A percentile compares a stretch with the other conserved stretches of the same genome.
These are phyloP conservation scores for Panulirus ornatus DNA, from an alignment of 1,140 invertebrate genomes.

Conservation along the genomic window DNA sequence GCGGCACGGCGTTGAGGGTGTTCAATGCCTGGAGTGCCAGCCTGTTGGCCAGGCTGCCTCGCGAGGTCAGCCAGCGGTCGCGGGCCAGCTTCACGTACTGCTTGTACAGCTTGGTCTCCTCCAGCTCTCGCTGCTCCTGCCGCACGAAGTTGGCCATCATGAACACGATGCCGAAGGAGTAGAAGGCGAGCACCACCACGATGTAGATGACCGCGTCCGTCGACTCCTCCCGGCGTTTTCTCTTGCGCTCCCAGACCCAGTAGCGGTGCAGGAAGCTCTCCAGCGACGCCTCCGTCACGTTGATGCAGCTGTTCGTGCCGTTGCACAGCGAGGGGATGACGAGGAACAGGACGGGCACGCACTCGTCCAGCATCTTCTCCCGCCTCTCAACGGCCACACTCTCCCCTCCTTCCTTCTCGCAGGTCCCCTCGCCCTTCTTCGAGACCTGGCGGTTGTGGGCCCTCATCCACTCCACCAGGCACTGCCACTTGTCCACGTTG, in stretches of 20 bases:
- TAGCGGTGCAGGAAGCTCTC: conserved; percentile 44
- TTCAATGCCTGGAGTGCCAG: conserved; percentile 77
- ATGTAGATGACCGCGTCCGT: conserved; percentile 76
- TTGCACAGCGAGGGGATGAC: conserved; percentile 55
- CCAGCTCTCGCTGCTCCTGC: conserved; percentile 75
- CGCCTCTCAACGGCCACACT: background rate
- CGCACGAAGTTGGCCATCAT: conserved; percentile 77
- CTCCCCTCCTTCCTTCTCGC: background rate
- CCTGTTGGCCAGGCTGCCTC: conserved; percentile 75
- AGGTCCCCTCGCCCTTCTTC: background rate
- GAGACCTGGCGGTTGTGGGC: background rate
- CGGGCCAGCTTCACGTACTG: conserved; percentile 75
- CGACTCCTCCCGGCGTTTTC: conserved; percentile 15
- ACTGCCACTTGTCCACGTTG: conserved; percentile 1
- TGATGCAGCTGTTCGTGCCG: conserved; percentile 47
- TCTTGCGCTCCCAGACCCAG: conserved; percentile 46
- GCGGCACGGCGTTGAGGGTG: conserved; percentile 76
- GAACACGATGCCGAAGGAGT: conserved; percentile 76
- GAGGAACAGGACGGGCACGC: conserved; percentile 36
- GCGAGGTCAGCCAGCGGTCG: conserved; percentile 70
- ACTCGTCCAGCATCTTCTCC: conserved; percentile 4
- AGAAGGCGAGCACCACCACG: conserved; percentile 77
- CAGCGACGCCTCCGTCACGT: conserved; percentile 52
- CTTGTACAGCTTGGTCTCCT: conserved; percentile 76
- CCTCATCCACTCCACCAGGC: conserved; percentile 6